Evolutionary conservation across 2,888 invertebrate species (phyloP), one percentile per base, ranked within the genome.

Genomic region (Stegophylla sp.): DNA sequence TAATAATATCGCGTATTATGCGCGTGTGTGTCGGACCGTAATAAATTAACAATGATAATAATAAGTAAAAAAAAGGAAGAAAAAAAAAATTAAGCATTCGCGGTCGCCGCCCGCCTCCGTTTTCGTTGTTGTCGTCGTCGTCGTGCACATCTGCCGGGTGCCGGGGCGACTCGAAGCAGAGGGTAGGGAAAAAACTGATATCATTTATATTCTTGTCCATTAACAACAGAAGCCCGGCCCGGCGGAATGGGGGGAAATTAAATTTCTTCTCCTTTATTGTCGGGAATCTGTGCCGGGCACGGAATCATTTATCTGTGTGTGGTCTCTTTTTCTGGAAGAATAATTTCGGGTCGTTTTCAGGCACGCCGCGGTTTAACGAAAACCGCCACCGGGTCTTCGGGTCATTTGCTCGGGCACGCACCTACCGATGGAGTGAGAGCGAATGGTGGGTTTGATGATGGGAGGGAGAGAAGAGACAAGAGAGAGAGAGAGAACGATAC

Each of bases 241-340:
- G n/a, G 28, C 17, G 59, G 67, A 34, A 69, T 7, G 48, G 41
- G 41, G 56, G 28, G 28, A 43, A 77, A 67, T 77, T 59, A 69
- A 69, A 59, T 77, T 77, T 69, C 41, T 71, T 63, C 41, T 51
- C 48, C 41, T 79, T 71, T 71, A 71, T 71, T 51, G 34, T 63
- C 69, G 59, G 51, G 61, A 79, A 79, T 79, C 79, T 79, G 79
- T 71, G 48, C 48, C 48, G 41, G 79, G 79, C 79, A 71, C 69
- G 17, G 48, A 69, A 48, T 79, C 79, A 71, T 71, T 79, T 79
- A 71, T 79, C 51, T 79, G 69, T 63, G 48, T 61, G 69, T 61
- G 79, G 71, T 69, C 63, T 79, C 61, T 71, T 79, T 79, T 79
- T 79, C 79, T 79, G 79, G 79, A 79, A 79, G 79, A 79, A 79